Evolutionary conservation across 2,113 vertebrate genomes (phyloP).

Genomic region (Spilogale gracilis): DNA sequence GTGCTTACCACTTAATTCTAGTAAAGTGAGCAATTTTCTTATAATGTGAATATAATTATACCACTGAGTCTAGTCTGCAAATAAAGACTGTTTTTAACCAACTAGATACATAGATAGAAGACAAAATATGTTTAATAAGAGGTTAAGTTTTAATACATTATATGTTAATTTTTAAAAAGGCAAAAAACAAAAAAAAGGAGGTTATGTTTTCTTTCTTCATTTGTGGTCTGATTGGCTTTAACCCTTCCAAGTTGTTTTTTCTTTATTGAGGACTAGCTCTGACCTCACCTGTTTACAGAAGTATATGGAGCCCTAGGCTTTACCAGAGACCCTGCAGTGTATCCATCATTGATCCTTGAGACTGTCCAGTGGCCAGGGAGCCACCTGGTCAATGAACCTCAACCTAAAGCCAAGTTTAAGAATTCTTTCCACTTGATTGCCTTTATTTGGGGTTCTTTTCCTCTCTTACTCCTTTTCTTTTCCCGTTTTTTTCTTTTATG

Average conservation of each 20-base stretch:
- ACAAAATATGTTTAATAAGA: background rate
- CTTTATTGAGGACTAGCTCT: background rate
- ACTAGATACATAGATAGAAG: constrained; percentile 17
- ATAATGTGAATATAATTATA: background rate
- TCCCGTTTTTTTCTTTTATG: background rate
- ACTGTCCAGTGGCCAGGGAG: background rate
- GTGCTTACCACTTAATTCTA: background rate
- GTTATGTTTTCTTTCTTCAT: background rate
- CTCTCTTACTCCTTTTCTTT: background rate
- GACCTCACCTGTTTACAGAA: background rate
- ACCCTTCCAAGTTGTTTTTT: background rate
- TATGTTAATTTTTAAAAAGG: too few species aligned
- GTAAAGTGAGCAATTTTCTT: background rate
- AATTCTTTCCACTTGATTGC: background rate
- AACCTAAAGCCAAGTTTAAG: background rate
- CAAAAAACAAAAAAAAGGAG: too few species aligned
- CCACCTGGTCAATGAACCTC: background rate
- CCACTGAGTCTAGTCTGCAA: background rate
- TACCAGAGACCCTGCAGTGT: background rate
- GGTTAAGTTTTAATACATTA: background rate
- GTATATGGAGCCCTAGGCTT: background rate
- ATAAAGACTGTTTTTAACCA: background rate
- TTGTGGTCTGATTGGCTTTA: background rate
- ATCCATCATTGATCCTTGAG: background rate
- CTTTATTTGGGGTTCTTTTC: background rate